These are phyloP conservation scores for Archocentrus centrarchus DNA, from an alignment of 2,113 vertebrate genomes.

Conservation along the genomic window DNA sequence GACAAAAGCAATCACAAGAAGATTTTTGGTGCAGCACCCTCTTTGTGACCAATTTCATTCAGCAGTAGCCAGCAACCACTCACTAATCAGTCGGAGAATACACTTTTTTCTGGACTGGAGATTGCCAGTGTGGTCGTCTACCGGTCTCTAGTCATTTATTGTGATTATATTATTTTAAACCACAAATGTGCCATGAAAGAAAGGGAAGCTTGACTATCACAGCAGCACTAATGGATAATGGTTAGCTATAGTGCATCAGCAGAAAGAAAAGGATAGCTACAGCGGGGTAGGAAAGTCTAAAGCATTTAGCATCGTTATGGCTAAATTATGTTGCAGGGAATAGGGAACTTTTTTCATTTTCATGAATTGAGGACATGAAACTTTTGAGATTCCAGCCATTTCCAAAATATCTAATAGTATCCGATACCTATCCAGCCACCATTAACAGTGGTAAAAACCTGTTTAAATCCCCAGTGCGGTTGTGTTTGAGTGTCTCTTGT, in stretches of 20 bases:
- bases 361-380: not conserved
- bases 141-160: not conserved
- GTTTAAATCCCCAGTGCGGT: conserved; percentile 1
- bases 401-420: not conserved
- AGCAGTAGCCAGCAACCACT: not conserved
- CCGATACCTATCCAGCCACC: conserved; percentile 4
- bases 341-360: not conserved
- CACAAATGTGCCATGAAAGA: not conserved
- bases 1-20: not conserved
- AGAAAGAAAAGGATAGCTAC: not conserved
- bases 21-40: not conserved
- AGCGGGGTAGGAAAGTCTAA: not conserved
- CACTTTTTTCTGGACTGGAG: not conserved
- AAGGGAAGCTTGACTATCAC: not conserved
- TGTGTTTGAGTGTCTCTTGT: conserved; percentile 21
- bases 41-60: not conserved
- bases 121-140: not conserved
- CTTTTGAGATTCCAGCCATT: not conserved
- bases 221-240: not conserved
- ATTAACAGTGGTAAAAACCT: conserved; percentile 48
- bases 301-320: too few species aligned
- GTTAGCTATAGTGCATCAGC: not conserved
- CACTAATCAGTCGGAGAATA: not conserved
- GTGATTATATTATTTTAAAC: not conserved
- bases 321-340: not conserved